Percentiles rank a stretch among this genome's conserved stretches.
phyloP scores from a whole-genome alignment of 2,113 vertebrate genomes.

The Himantopus leucocephalus region DNA sequence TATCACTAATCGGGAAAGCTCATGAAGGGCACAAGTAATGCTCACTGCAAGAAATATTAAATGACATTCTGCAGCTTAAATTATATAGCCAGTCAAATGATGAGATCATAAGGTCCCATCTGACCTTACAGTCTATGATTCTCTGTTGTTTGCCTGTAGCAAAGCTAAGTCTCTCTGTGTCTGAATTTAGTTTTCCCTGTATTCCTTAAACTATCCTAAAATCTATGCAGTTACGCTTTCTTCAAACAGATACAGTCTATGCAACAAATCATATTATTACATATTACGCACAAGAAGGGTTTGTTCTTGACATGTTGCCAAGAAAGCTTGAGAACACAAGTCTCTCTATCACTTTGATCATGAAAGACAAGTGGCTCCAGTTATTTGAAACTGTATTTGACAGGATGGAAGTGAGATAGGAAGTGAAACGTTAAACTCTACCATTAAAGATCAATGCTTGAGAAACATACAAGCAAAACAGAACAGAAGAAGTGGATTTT shows the following conservation, averaged over 20 bases:
- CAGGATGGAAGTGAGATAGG: constrained; percentile 56
- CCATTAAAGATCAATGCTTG: constrained; percentile 54
- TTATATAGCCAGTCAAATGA: background rate
- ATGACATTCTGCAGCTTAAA: background rate
- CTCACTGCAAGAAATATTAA: background rate
- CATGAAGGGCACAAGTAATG: background rate
- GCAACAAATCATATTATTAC: background rate
- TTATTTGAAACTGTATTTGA: constrained; percentile 67
- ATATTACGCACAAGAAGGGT: background rate
- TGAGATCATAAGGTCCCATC: background rate
- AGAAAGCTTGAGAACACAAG: constrained; percentile 57
- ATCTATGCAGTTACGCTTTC: background rate
- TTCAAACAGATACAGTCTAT: background rate
- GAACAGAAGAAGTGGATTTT: constrained; percentile 19
- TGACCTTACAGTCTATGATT: background rate
- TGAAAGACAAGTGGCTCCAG: constrained; percentile 55
- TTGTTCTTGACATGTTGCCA: constrained; percentile 15
- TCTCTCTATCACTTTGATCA: constrained; percentile 66
- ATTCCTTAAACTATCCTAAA: background rate
- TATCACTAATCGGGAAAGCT: background rate
- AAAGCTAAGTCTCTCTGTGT: background rate
- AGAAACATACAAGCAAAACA: constrained; percentile 15
- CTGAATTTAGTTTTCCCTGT: background rate
- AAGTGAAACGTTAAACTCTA: constrained; percentile 61
- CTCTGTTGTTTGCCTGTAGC: background rate